phyloP scores from a whole-genome alignment of 2,113 vertebrate genomes.

The Bufo bufo region DNA sequence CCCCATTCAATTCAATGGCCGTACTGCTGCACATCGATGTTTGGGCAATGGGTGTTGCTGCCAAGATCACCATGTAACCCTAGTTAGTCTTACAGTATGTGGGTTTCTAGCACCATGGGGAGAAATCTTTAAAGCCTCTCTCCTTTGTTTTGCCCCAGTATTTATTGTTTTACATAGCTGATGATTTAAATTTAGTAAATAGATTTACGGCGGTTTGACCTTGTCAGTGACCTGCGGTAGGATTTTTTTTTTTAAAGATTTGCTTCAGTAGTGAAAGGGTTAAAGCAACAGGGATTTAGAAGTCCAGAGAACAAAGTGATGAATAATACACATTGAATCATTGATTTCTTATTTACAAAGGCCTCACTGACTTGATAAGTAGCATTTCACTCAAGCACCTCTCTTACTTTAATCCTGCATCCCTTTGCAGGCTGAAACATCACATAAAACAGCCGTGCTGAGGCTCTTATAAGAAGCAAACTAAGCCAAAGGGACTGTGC shows the following conservation, averaged over 20 bases:
- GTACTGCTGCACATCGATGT: too few species aligned
- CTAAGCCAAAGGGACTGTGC: slow-evolving; percentile 47
- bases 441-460: slow-evolving; percentile 53
- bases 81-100: too few species aligned
- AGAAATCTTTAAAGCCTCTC: too few species aligned
- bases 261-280: background rate
- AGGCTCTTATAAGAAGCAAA: slow-evolving; percentile 45
- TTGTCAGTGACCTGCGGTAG: background rate
- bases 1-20: too few species aligned
- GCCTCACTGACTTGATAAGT: slow-evolving; percentile 57
- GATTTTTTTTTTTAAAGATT: background rate
- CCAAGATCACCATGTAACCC: too few species aligned
- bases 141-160: too few species aligned
- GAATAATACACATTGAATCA: slow-evolving; percentile 60
- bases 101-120: too few species aligned
- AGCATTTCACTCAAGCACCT: slow-evolving; percentile 58
- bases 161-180: too few species aligned
- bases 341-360: slow-evolving; percentile 60
- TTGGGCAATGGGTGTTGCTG: too few species aligned
- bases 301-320: slow-evolving; percentile 55
- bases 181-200: background rate
- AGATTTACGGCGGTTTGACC: background rate
- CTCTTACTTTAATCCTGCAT: slow-evolving; percentile 56
- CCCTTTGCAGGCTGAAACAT: slow-evolving; percentile 55
- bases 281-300: slow-evolving; percentile 44